Evolutionary conservation across 2,888 invertebrate genomes (phyloP).

Genomic region (Adelphocoris suturalis): DNA sequence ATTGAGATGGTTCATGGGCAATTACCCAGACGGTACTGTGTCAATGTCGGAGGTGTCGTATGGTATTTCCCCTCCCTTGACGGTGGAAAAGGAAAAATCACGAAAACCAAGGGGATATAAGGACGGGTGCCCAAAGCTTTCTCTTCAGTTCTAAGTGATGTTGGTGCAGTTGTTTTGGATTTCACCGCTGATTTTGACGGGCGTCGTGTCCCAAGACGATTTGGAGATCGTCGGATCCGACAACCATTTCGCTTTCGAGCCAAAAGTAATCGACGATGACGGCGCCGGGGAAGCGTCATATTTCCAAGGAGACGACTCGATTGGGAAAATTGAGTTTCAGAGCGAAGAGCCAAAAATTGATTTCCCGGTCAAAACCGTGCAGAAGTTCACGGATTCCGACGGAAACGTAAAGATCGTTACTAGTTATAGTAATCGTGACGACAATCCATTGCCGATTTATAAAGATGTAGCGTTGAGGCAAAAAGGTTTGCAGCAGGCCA

Average conservation of each 20-base stretch:
- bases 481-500: constrained; percentile 25
- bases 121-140: neutral
- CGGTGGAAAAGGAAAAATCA: neutral
- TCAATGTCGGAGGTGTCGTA: constrained; percentile 70
- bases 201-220: constrained; percentile 57
- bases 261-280: constrained; percentile 33
- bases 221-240: constrained; percentile 71
- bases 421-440: constrained; percentile 72
- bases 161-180: constrained; percentile 44
- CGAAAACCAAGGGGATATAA: constrained; percentile 7
- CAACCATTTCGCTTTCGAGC: constrained; percentile 65
- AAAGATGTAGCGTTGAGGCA: constrained; percentile 61
- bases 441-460: constrained; percentile 71
- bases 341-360: constrained; percentile 66
- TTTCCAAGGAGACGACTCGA: neutral
- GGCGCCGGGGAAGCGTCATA: constrained; percentile 28
- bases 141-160: constrained; percentile 49
- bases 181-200: constrained; percentile 15
- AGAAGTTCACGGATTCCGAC: constrained; percentile 72
- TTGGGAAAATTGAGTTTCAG: constrained; percentile 27
- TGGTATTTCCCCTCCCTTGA: constrained; percentile 19
- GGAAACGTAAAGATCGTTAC: constrained; percentile 73
- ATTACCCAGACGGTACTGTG: constrained; percentile 66
- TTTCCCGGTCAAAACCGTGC: constrained; percentile 72
- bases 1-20: constrained; percentile 72